Evolutionary conservation across 2,113 vertebrate species (phyloP), one percentile per base, ranked within the genome.

Genomic region (Melanostigma gelatinosum): DNA sequence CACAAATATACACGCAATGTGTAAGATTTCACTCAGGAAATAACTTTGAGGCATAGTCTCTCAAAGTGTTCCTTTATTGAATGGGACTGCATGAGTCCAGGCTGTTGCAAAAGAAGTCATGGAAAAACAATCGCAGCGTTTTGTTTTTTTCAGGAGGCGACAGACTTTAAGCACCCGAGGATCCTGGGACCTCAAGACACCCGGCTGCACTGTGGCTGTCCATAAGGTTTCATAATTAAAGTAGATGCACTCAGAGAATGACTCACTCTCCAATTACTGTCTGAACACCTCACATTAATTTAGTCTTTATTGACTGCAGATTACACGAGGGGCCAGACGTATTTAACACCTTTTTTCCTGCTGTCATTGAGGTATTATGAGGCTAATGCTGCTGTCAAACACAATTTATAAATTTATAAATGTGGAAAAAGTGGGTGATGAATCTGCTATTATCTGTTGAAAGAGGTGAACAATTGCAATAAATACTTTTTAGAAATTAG

Each of bases 241-340:
- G 69, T 61, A 29, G 34, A 78, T 77, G 44, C 60, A 68, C 67
- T 63, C 48, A 69, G 63, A 68, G 67, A 72, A 77, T 86, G 81
- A 87, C 52, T 88, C 88, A 77, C 68, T 52, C 80, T 79, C 58
- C 40, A 65, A n/a, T 82, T 73, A 75, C 80, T 32, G 73, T 72
- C 32, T 72, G 64, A 76, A 80, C 71, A 58, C 64, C 48, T 84
- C 63, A 61, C 40, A 78, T 84, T 84, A 76, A 85, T 75, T 61
- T 77, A 55, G 66, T 83, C 64, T 85, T 82, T 85, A 87, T 89
- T 74, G 85, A 83, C 72, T 86, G 79, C 40, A 75, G 64, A 83
- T 77, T 71, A 84, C 77, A 79, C 32, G 13, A 60, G 12, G 24
- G 77, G 67, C n/a, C 70, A 70, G 58, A 69, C 15, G 1, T 57